A percentile compares a stretch with the other conserved stretches of the same genome.
These are phyloP conservation scores for Leptodactylus fuscus DNA, from an alignment of 2,113 vertebrate species.

Conservation along the genomic window DNA sequence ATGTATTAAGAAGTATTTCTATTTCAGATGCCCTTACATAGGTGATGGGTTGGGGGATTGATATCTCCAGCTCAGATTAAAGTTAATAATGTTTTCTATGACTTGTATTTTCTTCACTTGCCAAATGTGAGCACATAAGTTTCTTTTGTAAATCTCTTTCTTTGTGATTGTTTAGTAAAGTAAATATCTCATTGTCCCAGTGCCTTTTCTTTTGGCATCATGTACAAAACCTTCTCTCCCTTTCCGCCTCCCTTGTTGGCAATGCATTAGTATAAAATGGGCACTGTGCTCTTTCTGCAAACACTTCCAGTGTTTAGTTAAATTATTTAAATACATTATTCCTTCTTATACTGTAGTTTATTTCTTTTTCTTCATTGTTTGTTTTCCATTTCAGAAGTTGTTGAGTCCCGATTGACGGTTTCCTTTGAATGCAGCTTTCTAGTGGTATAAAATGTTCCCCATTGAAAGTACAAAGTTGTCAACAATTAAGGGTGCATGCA, in stretches of 20 bases:
- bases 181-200: slow-evolving; percentile 1
- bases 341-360: not conserved
- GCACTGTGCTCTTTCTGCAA: not conserved
- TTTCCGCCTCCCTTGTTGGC: not conserved
- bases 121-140: not conserved
- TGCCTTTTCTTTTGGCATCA: not conserved
- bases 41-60: not conserved
- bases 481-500: no score
- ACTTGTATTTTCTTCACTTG: not conserved
- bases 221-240: not conserved
- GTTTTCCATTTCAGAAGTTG: no score
- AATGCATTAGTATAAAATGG: not conserved
- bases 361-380: not conserved
- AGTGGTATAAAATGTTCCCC: no score
- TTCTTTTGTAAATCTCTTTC: not conserved
- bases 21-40: not conserved
- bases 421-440: no score
- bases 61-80: not conserved
- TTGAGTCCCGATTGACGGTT: no score
- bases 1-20: no score
- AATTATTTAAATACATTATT: no score
- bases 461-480: no score
- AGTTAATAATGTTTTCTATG: not conserved
- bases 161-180: slow-evolving; percentile 9
- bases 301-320: not conserved